phyloP scores from a whole-genome alignment of 2,113 vertebrate genomes.

The Heptranchias perlo region DNA sequence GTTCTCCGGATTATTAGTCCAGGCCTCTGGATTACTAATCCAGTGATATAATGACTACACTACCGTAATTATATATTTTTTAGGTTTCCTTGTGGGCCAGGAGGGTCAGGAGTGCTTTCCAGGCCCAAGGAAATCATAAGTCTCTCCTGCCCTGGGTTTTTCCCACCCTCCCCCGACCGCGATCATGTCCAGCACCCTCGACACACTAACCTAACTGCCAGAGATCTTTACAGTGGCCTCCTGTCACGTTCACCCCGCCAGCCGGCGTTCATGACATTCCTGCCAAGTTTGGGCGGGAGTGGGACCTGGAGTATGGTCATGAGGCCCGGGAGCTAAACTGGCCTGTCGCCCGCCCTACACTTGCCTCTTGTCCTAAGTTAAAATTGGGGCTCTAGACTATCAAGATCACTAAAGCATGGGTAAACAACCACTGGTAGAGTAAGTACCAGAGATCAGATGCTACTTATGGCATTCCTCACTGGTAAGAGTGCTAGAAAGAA shows the following conservation, averaged over 20 bases:
- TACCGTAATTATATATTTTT: neutral
- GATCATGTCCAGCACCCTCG: neutral
- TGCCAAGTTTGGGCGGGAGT: neutral
- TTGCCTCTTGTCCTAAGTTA: too few species aligned
- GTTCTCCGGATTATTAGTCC: neutral
- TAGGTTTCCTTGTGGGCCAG: neutral
- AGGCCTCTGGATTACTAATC: neutral
- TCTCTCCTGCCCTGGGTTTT: neutral
- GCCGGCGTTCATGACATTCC: too few species aligned
- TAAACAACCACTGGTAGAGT: too few species aligned
- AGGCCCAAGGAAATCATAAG: neutral
- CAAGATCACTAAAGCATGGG: too few species aligned
- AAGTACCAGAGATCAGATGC: too few species aligned
- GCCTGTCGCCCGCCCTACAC: too few species aligned
- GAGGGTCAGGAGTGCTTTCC: neutral
- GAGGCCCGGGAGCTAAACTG: too few species aligned
- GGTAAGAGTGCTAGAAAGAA: too few species aligned
- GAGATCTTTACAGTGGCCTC: neutral
- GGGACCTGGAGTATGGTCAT: too few species aligned
- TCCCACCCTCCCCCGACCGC: neutral
- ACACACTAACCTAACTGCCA: neutral
- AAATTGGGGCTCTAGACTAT: too few species aligned
- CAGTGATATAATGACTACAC: neutral
- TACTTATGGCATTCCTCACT: too few species aligned
- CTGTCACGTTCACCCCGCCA: too few species aligned